phyloP scores from a whole-genome alignment of 2,113 vertebrate genomes.

The Pholis gunnellus region DNA sequence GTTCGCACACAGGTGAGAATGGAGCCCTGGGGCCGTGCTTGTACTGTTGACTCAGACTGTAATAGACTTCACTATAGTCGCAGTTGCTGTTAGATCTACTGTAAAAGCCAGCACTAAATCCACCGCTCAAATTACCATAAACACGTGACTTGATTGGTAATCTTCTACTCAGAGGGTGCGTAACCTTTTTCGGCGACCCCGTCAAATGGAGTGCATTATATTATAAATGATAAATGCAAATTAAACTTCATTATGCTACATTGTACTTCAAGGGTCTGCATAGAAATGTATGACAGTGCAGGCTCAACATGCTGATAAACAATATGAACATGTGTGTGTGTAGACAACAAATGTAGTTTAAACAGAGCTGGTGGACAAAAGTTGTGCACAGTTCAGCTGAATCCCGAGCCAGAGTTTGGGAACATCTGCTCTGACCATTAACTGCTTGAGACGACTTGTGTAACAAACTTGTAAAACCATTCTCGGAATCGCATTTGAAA shows the following conservation, averaged over 20 bases:
- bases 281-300: background rate
- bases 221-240: too few species aligned
- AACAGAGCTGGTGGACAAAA: background rate
- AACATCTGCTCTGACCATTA: background rate
- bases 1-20: conserved; percentile 59
- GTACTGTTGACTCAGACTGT: conserved; percentile 13
- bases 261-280: background rate
- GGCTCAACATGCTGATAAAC: background rate
- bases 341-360: background rate
- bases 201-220: background rate
- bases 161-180: background rate
- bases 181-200: background rate
- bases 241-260: background rate
- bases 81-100: conserved; percentile 4
- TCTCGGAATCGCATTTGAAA: too few species aligned
- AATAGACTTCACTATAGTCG: background rate
- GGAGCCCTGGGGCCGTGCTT: background rate
- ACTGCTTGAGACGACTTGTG: background rate
- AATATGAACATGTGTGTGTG: background rate
- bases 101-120: background rate
- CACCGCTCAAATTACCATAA: background rate
- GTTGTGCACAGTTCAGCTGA: background rate
- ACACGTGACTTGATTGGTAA: background rate
- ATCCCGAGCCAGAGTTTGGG: background rate
- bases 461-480: background rate